Percentiles rank a stretch among this genome's conserved stretches.
These are phyloP conservation scores for Gallirallus australis DNA, from an alignment of 2,797 vertebrate species.

Conservation along the genomic window DNA sequence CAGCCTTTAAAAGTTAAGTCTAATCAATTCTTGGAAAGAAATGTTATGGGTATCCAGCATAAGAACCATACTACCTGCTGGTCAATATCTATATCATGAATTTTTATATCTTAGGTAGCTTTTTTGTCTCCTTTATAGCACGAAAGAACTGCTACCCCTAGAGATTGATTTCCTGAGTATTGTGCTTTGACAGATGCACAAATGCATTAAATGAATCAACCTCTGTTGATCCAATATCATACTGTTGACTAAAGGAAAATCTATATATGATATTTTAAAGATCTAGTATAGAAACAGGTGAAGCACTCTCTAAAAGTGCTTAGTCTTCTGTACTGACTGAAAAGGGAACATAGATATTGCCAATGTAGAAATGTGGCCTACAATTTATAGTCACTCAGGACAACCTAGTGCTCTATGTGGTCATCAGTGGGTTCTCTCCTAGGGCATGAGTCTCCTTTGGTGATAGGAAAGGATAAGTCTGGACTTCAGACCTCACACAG, in stretches of 20 bases:
- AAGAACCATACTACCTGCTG: not conserved
- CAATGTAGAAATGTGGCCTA: not conserved
- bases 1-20: not conserved
- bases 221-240: not conserved
- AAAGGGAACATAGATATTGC: not conserved
- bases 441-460: not conserved
- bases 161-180: not conserved
- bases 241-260: not conserved
- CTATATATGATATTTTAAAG: not conserved
- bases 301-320: not conserved
- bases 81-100: not conserved
- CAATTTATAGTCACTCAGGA: not conserved
- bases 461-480: not conserved
- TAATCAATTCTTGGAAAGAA: not conserved
- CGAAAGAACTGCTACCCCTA: not conserved
- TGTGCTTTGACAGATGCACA: not conserved
- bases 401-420: not conserved
- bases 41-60: not conserved
- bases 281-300: not conserved
- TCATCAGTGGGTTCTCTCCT: not conserved
- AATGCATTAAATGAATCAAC: not conserved
- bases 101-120: not conserved
- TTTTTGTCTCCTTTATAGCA: not conserved
- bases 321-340: not conserved
- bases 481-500: not conserved